Base-by-base conservation (phyloP, 2,888 invertebrate species). In the Ennomos quercinarius region DNA sequence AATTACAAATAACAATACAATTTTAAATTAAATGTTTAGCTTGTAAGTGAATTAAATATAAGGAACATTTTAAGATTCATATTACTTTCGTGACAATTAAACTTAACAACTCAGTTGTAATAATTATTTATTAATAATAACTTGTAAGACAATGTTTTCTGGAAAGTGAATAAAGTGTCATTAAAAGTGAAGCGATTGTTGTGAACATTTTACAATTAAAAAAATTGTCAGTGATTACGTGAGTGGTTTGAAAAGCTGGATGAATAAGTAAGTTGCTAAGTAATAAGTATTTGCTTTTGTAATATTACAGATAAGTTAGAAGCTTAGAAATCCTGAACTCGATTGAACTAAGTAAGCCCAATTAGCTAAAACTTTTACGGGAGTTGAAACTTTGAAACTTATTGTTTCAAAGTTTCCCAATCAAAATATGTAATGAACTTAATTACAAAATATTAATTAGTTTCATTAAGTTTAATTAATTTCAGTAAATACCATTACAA, bases 381-480 rank as follows among this genome's bases (percentile, higher is more conserved):
- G 36, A 51, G 45, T 17, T 50, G 5, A 40, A 45, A 12, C 13
- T 45, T 37, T 27, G 17, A 1, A 17, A 17, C 17, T 17, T 12
- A 47, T 17, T 45, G 40, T 45, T 57, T 57, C 11, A 46, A 51
- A 51, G 57, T 57, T 56, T 8, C 35, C 34, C 35, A 49, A 56
- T 56, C 43, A 50, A 11, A 11, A 50, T 17, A n/a, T 44, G 27
- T 27, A 27, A 27, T 38, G 10, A 50, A 57, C n/a, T 44, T 44
- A 40, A 44, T 34, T 17, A 55, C 9, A 9, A 38, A 43, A 48
- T 43, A 27, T 43, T 55, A 43, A 48, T 55, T 48, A 41, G 27
- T 55, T 55, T 51, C 42, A 11, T 10, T 9, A 9, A 43, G 13
- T 17, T 12, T 43, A 36, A 43, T 51, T 27, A 6, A 27, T 27